A percentile compares a stretch with the other conserved stretches of the same genome.
Evolutionary conservation across 2,888 invertebrate genomes (phyloP).

Genomic region (Phaedon cochleariae): DNA sequence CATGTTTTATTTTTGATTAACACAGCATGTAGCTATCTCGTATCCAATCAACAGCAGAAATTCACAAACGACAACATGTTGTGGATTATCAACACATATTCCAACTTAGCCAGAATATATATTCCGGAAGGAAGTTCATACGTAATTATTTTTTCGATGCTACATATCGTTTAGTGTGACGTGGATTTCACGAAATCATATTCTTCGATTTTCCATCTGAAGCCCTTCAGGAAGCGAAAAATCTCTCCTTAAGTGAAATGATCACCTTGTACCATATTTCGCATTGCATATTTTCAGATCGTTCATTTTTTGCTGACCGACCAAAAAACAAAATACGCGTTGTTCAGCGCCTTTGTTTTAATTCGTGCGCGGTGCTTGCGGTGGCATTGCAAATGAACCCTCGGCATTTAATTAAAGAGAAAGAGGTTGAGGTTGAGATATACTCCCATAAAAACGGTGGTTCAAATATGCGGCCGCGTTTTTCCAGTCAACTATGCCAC

Average conservation of each 20-base stretch:
- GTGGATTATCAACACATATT: too few species aligned
- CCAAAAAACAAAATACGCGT: background rate
- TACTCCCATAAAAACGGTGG: background rate
- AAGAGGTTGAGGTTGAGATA: background rate
- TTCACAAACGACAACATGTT: too few species aligned
- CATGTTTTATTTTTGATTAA: too few species aligned
- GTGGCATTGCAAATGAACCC: constrained; percentile 16
- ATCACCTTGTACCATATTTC: background rate
- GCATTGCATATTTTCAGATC: background rate
- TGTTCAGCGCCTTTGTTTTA: constrained; percentile 2
- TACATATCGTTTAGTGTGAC: too few species aligned
- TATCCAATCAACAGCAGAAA: too few species aligned
- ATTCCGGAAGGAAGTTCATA: too few species aligned
- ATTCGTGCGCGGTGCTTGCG: constrained; percentile 1
- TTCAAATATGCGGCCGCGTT: background rate
- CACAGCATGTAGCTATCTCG: too few species aligned
- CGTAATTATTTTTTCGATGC: too few species aligned
- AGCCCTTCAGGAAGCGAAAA: too few species aligned
- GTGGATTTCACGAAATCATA: too few species aligned
- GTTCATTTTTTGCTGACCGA: background rate
- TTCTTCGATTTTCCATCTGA: too few species aligned
- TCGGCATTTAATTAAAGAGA: constrained; percentile 18
- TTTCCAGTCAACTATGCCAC: background rate
- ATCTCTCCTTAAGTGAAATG: background rate
- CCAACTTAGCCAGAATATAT: too few species aligned